Percentiles rank a stretch among this genome's conserved stretches.
These are phyloP conservation scores for Setophaga petechia DNA, from an alignment of 2,113 vertebrate species.

Conservation along the genomic window DNA sequence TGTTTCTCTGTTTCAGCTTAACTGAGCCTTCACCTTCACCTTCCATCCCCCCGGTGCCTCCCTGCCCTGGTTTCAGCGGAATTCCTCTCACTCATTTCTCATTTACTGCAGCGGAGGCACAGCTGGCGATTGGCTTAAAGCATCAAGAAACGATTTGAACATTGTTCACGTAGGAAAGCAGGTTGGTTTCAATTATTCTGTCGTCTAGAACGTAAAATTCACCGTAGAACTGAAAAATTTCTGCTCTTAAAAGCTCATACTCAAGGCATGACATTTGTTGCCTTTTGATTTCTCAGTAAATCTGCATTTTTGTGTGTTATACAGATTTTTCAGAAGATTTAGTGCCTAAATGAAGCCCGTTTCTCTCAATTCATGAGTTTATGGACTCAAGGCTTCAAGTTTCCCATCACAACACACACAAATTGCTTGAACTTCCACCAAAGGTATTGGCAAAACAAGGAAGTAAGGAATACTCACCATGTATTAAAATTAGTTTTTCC, in stretches of 20 bases:
- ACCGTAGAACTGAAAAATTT: neutral
- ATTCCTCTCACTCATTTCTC: neutral
- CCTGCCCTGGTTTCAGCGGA: neutral
- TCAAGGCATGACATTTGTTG: neutral
- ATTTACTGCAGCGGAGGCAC: neutral
- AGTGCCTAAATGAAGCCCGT: neutral
- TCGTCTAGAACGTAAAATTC: neutral
- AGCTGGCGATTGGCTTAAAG: neutral
- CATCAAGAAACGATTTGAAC: neutral
- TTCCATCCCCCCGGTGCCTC: neutral
- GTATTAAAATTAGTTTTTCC: neutral
- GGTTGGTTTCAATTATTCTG: neutral
- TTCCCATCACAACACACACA: neutral
- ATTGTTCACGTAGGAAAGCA: neutral
- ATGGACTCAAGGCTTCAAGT: neutral
- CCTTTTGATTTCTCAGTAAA: neutral
- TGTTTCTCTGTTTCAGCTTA: neutral
- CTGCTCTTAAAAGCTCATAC: neutral
- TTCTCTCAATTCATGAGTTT: neutral
- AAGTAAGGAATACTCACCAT: neutral
- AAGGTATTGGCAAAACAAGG: neutral
- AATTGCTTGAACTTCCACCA: neutral
- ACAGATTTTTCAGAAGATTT: neutral
- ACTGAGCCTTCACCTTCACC: neutral
- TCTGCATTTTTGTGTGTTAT: neutral